Evolutionary conservation across 2,888 invertebrate species (phyloP), one percentile per base, ranked within the genome.

Genomic region (Diabrotica balteata): DNA sequence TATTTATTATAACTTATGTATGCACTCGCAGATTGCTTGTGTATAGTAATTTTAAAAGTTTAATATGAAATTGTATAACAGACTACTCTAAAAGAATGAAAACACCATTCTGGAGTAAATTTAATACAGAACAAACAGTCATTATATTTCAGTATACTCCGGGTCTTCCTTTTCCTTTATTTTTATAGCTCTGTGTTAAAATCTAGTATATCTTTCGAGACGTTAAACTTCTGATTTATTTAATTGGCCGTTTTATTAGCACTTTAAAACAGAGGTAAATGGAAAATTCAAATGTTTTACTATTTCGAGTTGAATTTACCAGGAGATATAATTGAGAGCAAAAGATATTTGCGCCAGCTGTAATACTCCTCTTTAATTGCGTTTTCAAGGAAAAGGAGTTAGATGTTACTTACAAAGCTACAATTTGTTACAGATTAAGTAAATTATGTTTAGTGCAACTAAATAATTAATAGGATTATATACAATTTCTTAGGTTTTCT

Each of bases 241-340:
- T 72, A 72, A 75, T 72, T 75, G 72, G 71, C 69, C 63, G 64
- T 58, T 68, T 73, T 73, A 72, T 71, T 66, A 67, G 72, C 60
- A 67, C 51, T 66, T 63, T 66, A 67, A 73, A 69, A 69, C 70
- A 70, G 67, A 67, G 65, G 61, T 61, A 61, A 71, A 72, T 58
- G 70, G 69, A 63, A 71, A 71, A 69, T 73, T 73, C 69, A 71
- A 71, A 71, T 71, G 71, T 70, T 75, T 75, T 71, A 75, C 68
- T 66, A 66, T 61, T 50, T 66, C 51, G 32, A 59, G 57, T n/a
- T 10, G 7, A 52, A 22, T 10, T 43, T 45, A 45, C 17, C 58
- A 11, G 54, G 54, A 59, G 32, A 65, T 61, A 45, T 61, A 61
- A 61, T 52, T 53, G 61, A 61, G 61, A 51, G 45, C 22, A 52